Evolutionary conservation across 2,797 vertebrate genomes (phyloP).

Genomic region (Tinamus major): DNA sequence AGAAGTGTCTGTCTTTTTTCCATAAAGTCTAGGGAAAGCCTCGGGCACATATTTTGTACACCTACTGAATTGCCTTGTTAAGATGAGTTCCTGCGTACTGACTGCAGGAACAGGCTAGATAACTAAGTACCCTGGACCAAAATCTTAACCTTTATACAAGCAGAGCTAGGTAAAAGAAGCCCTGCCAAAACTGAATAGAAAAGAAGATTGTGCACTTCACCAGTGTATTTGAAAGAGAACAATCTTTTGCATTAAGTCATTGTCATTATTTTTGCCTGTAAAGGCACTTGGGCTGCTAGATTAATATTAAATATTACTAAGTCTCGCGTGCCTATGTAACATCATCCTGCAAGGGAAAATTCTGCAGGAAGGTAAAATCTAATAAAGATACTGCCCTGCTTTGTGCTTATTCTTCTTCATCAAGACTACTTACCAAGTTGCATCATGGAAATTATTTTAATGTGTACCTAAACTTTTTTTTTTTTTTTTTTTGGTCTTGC

Average conservation of each 20-base stretch:
- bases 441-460: not conserved
- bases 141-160: not conserved
- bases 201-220: not conserved
- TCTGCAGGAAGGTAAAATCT: not conserved
- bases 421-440: not conserved
- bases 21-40: constrained; percentile 35
- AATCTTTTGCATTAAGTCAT: not conserved
- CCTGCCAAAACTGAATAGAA: not conserved
- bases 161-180: not conserved
- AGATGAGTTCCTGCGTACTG: constrained; percentile 29
- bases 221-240: not conserved
- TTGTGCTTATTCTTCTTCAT: not conserved
- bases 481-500: not conserved
- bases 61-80: constrained; percentile 30
- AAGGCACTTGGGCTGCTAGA: not conserved
- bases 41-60: constrained; percentile 51
- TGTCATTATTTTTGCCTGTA: not conserved
- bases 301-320: not conserved
- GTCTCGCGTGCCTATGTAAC: not conserved
- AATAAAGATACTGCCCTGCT: not conserved
- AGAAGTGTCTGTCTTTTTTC: constrained; percentile 13
- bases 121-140: not conserved
- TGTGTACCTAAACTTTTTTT: not conserved
- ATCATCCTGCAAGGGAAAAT: not conserved
- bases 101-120: constrained; percentile 19